Evolutionary conservation across 2,797 vertebrate genomes (phyloP), one percentile per base, ranked within the genome.

Genomic region (Pangasius macronema): DNA sequence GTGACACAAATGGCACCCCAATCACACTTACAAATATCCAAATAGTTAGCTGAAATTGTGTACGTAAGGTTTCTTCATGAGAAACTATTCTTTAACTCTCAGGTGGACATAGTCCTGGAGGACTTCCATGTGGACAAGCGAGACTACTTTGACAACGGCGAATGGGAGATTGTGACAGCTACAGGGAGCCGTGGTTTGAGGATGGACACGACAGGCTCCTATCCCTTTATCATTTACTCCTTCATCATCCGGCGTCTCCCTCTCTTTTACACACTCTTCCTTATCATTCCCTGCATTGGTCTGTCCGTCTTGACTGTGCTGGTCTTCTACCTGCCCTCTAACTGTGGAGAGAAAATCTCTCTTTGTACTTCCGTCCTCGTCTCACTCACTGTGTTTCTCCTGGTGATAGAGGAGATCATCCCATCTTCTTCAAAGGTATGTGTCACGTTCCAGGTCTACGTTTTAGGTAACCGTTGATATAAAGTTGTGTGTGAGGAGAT

Each of bases 371-470:
- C 96, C 0, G 96, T 97, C 85, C 92, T 97, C 80, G 96, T 96
- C 88, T 96, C 96, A 0, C 96, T 96, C 83, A 97, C 96, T 0
- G 96, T 97, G 86, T 97, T 97, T 91, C 95, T 97, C 49, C 91
- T 96, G 88, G 95, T 97, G 87, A 96, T 96, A 20, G 96, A 96
- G 88, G 96, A 96, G 91, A 96, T 97, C 88, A 97, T 97, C 85
- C 96, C 96, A 0, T 96, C 96, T 39, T 96, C 96, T 55, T 97
- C 96, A 0, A 96, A 96, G 91, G 90, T 91, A 73, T 30, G 36
- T 2, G 22, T 76, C 27, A 76, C 2, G 5, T 65, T 39, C 33
- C n/a, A 61, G 79, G 18, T 20, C 10, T 24, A 6, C 6, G 24
- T 55, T 46, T 68, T 65, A 30, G 65, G 4, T 67, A 67, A 33